A percentile compares a stretch with the other conserved stretches of the same genome.
These are phyloP conservation scores for cat (Felis catus) DNA, from an alignment of 2,113 vertebrate genomes.

Conservation along the genomic window F.catus_Fca126_mat1.0 CM031420.1:134259501-134260000, in stretches of 20 bases:
- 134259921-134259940: not conserved
- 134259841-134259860: not conserved
- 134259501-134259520: not conserved
- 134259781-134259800: conserved; percentile 9
- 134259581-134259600: not conserved
- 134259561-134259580: not conserved
- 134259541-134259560: not conserved
- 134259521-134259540: not conserved
- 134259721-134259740: not conserved
- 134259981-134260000: not conserved
- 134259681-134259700: conserved; percentile 12
- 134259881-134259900: not conserved
- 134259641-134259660: not conserved
- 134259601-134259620: not conserved
- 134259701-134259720: conserved; percentile 2
- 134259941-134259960: not conserved
- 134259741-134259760: not conserved
- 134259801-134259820: not conserved
- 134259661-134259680: not conserved
- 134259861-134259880: not conserved
- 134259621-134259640: not conserved
- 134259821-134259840: not conserved
- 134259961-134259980: not conserved
- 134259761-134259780: not conserved
- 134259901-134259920: not conserved